A percentile compares a stretch with the other conserved stretches of the same genome.
phyloP scores from a whole-genome alignment of 2,888 invertebrate genomes.

The Falcaria lacertinaria region DNA sequence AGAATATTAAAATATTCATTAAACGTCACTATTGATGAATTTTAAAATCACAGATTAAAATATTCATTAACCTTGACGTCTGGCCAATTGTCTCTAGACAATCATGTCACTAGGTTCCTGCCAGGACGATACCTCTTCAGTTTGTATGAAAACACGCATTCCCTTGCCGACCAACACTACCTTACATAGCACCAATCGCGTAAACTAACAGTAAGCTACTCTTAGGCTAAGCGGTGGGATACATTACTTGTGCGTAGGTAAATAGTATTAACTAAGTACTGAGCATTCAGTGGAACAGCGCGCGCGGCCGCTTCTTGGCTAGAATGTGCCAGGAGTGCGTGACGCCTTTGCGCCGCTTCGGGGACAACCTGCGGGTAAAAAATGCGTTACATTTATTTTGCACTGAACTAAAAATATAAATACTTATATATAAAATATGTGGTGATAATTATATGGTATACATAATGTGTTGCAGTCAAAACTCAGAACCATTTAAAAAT shows the following conservation, averaged over 20 bases:
- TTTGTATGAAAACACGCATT: not conserved
- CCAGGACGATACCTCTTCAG: not conserved
- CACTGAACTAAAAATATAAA: too few species aligned
- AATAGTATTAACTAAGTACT: not conserved
- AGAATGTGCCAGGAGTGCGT: constrained; percentile 66
- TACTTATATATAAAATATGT: too few species aligned
- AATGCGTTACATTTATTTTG: too few species aligned
- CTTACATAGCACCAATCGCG: not conserved
- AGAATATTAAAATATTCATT: too few species aligned
- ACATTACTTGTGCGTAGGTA: not conserved
- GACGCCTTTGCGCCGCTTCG: constrained; percentile 65
- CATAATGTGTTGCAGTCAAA: too few species aligned
- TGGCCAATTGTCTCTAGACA: too few species aligned
- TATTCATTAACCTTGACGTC: too few species aligned
- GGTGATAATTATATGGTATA: too few species aligned
- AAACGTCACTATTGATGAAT: too few species aligned
- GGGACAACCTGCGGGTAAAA: constrained; percentile 47
- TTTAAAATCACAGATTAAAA: too few species aligned
- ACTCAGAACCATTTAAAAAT: too few species aligned
- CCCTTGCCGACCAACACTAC: not conserved
- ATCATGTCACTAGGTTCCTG: too few species aligned
- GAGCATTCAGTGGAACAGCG: constrained; percentile 55
- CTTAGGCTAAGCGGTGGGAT: not conserved
- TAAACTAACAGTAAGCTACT: not conserved
- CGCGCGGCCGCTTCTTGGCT: constrained; percentile 66